A percentile compares a stretch with the other conserved stretches of the same genome.
These are phyloP conservation scores for Penaeus japonicus DNA, from an alignment of 1,140 invertebrate species.

Conservation along the genomic window DNA sequence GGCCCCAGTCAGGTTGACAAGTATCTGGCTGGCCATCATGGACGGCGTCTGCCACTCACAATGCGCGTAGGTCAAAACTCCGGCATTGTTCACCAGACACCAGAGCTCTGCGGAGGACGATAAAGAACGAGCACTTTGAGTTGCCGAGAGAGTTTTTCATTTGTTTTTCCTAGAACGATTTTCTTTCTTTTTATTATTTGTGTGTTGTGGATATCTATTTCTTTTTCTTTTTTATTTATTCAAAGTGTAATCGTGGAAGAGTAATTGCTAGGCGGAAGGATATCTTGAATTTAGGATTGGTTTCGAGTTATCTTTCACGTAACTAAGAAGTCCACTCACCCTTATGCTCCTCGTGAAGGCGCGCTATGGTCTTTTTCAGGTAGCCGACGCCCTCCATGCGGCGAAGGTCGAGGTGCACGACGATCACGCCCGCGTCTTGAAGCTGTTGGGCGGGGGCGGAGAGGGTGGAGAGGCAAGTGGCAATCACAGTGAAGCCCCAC, in stretches of 20 bases:
- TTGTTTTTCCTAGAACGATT: not conserved
- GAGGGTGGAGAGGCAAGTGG: constrained; percentile 7
- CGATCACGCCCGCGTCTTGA: not conserved
- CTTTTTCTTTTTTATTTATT: no score
- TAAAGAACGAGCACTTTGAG: not conserved
- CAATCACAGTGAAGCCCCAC: constrained; percentile 36
- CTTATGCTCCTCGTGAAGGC: no score
- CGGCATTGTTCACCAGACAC: constrained; percentile 41
- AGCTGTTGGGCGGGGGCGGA: not conserved
- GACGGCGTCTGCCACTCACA: constrained; percentile 40
- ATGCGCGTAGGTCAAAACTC: constrained; percentile 13
- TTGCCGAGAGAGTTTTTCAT: not conserved
- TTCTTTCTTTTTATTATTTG: no score
- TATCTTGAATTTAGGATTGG: no score
- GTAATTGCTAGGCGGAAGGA: no score
- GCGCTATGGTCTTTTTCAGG: no score
- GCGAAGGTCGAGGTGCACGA: constrained; percentile 21
- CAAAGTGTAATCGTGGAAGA: no score
- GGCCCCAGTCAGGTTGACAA: constrained; percentile 28
- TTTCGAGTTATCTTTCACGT: no score
- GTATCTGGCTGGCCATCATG: constrained; percentile 7
- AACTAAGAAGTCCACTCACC: no score
- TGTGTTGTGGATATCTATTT: no score
- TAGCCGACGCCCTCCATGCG: no score
- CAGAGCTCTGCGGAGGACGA: constrained; percentile 20